Percentiles rank a stretch among this genome's conserved stretches.
Conservation (phyloP, 2,797 vertebrate genomes). For the Melopsittacus undulatus region DNA sequence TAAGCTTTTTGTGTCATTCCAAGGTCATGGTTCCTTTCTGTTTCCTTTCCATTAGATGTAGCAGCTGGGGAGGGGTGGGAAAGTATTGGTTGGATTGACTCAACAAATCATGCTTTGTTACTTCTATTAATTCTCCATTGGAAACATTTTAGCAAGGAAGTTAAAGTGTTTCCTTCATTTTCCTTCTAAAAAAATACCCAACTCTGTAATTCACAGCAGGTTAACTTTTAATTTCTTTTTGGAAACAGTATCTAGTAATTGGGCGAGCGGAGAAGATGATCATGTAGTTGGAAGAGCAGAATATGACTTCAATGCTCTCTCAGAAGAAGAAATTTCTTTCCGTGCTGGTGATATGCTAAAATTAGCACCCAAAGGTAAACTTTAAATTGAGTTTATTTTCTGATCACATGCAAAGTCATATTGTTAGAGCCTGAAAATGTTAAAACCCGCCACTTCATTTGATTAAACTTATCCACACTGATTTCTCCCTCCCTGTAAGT, state of each 20-base stretch:
- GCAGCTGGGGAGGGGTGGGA: not conserved
- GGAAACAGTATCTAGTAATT: constrained; percentile 75
- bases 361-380: constrained; percentile 94
- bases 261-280: constrained; percentile 94
- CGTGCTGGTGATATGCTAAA: constrained; percentile 92
- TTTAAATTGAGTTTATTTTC: not conserved
- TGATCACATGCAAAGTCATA: not conserved
- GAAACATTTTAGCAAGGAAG: not conserved
- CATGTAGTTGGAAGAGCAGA: constrained; percentile 95
- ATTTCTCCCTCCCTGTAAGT: fast-evolving
- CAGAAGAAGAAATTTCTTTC: constrained; percentile 94
- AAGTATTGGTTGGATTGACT: not conserved
- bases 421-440: not conserved
- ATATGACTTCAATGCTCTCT: constrained; percentile 90
- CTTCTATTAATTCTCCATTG: not conserved
- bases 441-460: not conserved
- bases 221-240: not conserved
- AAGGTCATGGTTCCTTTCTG: not conserved
- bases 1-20: not conserved
- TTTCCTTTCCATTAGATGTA: not conserved
- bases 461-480: not conserved
- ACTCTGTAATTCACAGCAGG: not conserved
- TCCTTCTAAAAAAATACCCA: not conserved
- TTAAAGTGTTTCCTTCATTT: not conserved
- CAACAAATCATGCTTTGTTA: not conserved